Base-by-base conservation (phyloP, 2,113 vertebrate species). In the Neoarius graeffei region DNA sequence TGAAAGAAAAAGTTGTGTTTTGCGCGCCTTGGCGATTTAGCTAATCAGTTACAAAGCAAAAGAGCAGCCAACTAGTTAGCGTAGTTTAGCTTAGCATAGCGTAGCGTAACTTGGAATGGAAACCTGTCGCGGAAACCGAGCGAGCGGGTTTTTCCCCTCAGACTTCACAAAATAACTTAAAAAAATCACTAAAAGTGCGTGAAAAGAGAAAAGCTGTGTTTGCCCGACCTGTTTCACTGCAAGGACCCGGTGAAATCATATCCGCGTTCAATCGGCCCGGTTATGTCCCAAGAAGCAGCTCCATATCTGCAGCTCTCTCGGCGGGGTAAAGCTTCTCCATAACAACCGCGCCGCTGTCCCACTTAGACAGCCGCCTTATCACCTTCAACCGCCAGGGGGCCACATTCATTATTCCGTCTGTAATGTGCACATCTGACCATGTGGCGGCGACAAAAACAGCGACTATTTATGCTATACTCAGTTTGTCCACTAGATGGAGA, bases 251-350 rank as follows among this genome's bases (percentile, higher is more conserved):
- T 1, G 20, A 50, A 13, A 62, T 83, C 81, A 76, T 89, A 82
- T 27, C 85, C 84, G 79, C 69, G 50, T 87, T 85, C 42, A 79
- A 7, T 56, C 67, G 91, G 77, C 90, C 30, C 90, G 60, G 15
- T 62, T 82, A 81, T 54, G 85, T 25, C 71, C 67, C 84, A 35
- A 69, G 87, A 27, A 86, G 86, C 79, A 56, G 66, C 85, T 81
- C 74, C 85, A 79, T 86, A 59, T 66, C 73, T 87, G 62, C 92
- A 87, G 25, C 88, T 92, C 91, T 90, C 88, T 92, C 91, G 91
- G 92, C 4, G 89, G 92, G 93, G 90, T 88, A 94, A 94, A 89
- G 93, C 94, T 92, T 95, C 95, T 94, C 95, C 95, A 95, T 95
- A 94, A 95, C 95, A 95, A 96, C 95, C 91, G 85, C 86, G 54